Evolutionary conservation across 2,797 vertebrate species (phyloP).

Genomic region (Gila robusta): DNA sequence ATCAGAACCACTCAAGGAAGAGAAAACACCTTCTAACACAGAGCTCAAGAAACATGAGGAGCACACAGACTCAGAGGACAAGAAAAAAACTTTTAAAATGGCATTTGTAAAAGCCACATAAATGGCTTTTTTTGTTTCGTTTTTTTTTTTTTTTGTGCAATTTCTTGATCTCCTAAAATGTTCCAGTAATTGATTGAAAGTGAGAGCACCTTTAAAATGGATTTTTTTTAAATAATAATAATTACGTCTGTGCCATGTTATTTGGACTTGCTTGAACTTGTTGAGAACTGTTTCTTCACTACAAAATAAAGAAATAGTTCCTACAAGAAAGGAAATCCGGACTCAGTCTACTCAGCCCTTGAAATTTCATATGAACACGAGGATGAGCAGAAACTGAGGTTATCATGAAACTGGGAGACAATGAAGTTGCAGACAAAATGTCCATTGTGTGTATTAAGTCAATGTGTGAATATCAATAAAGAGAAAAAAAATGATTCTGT

Average conservation of each 20-base stretch:
- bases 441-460: neutral
- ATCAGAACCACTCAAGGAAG: conserved; percentile 77
- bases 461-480: conserved; percentile 27
- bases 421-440: conserved; percentile 5
- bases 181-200: neutral
- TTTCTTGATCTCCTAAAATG: conserved; percentile 13
- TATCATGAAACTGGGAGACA: neutral
- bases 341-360: neutral
- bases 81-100: conserved; percentile 87
- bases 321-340: neutral
- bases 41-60: conserved; percentile 66
- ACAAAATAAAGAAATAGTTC: neutral
- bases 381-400: neutral
- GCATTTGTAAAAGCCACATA: conserved; percentile 88
- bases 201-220: neutral
- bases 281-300: neutral
- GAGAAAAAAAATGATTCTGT: neutral
- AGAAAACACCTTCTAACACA: conserved; percentile 73
- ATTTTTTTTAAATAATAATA: neutral
- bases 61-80: conserved; percentile 77
- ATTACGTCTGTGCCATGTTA: conserved; percentile 10
- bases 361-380: neutral
- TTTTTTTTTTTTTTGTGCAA: conserved; percentile 42
- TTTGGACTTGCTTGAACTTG: neutral
- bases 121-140: conserved; percentile 43